These are phyloP conservation scores for Ochotona curzoniae DNA, from an alignment of 2,113 vertebrate species.

Conservation along the genomic window DNA sequence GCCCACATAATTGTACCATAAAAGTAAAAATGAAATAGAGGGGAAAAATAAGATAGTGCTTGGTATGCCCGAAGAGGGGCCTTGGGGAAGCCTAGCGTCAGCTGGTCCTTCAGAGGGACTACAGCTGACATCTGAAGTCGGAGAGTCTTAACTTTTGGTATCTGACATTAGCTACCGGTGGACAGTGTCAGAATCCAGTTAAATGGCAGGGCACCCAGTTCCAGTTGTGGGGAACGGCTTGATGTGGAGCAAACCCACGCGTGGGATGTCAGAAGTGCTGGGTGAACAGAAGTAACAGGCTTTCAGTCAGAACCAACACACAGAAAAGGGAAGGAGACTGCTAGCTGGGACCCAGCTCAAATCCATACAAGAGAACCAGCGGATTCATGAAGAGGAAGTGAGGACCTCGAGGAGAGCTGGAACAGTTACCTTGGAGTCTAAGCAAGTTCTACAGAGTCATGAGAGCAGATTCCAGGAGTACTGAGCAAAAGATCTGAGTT, in stretches of 20 bases:
- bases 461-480: not conserved
- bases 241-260: not conserved
- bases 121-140: not conserved
- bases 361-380: not conserved
- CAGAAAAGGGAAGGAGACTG: slow-evolving; percentile 18
- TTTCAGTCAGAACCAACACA: slow-evolving; percentile 13
- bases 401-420: not conserved
- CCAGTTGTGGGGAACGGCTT: not conserved
- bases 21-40: no score
- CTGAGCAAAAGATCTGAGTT: not conserved
- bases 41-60: no score
- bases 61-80: no score
- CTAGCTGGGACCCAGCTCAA: not conserved
- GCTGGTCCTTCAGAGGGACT: not conserved
- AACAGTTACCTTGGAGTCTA: no score
- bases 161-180: not conserved
- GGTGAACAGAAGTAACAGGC: not conserved
- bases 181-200: not conserved
- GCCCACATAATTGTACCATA: no score
- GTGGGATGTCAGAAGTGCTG: not conserved
- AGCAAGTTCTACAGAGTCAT: not conserved
- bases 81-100: no score
- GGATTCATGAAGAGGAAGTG: not conserved
- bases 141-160: not conserved
- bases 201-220: not conserved